Evolutionary conservation across 2,888 invertebrate species (phyloP), one percentile per base, ranked within the genome.

Genomic region (Euplexia lucipara): DNA sequence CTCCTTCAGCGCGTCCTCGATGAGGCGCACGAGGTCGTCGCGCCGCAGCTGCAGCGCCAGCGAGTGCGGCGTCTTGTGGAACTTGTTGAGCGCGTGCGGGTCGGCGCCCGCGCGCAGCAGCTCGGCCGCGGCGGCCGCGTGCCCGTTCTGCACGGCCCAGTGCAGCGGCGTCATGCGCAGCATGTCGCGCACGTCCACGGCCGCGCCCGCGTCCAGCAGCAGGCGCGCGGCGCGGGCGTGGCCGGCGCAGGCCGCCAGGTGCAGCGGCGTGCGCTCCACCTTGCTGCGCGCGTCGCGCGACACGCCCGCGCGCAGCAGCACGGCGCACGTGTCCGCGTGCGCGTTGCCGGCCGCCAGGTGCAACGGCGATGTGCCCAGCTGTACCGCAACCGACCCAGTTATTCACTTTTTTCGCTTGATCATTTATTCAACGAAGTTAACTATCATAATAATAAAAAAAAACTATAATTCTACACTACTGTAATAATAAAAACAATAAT

Each of bases 251-350:
- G 98, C 97, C 37, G 99, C 99, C 88, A 98, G 96, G 93, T 99
- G 99, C 77, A 99, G 93, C 34, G 99, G 98, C 20, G 99, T 99
- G 84, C 98, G 96, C 88, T 99, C 98, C 84, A 90, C 89, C 96
- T 99, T 99, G 32, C 98, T 99, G 85, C 98, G 96, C 1, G 98
- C 97, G 95, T 99, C 99, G 79, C 98, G 96, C 58, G 98, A 97
- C 78, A 98, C 98, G 60, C 99, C 99, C 18, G 98, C 98, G 72
- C 97, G 96, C 65, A 99, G 94, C 70, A 99, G 95, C 80, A 98
- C 97, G 83, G 97, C 97, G 80, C 98, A 98, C 52, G 98, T 97
- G 78, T 97, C 97, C 58, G 96, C 91, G 89, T 99, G 98, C 88
- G 97, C 97, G 95, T 97, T 97, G 47, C 97, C 97, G 12, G 93